Evolutionary conservation across 2,797 vertebrate genomes (phyloP).

Genomic region (Acanthopagrus latus): DNA sequence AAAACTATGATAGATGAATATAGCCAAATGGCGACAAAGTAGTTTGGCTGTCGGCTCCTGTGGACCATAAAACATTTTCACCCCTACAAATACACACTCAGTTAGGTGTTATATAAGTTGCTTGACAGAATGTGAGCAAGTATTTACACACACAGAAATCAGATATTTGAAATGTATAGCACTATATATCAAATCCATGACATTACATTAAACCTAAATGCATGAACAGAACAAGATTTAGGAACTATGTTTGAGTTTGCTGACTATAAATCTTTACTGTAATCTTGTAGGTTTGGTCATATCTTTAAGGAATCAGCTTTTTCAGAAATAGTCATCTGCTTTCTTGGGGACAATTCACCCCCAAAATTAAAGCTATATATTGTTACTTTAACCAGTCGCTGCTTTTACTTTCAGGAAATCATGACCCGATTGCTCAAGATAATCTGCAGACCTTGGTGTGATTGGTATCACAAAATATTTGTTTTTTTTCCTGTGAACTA

Average conservation of each 20-base stretch:
- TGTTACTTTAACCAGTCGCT: no score
- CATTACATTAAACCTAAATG: neutral
- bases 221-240: neutral
- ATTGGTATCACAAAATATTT: no score
- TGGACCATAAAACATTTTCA: constrained; percentile 6
- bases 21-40: constrained; percentile 1
- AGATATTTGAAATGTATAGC: neutral
- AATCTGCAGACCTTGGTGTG: no score
- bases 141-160: constrained; percentile 1
- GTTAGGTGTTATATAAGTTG: neutral
- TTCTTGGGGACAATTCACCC: no score
- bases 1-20: constrained; percentile 12
- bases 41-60: constrained; percentile 8
- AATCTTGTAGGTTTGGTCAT: neutral
- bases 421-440: no score
- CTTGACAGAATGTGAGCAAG: neutral
- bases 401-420: no score
- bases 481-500: no score
- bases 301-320: neutral
- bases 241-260: neutral
- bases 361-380: no score
- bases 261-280: neutral
- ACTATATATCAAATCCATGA: neutral
- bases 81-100: neutral
- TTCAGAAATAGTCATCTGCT: neutral